phyloP scores from a whole-genome alignment of 2,113 vertebrate genomes.

The Opisthocomus hoazin region DNA sequence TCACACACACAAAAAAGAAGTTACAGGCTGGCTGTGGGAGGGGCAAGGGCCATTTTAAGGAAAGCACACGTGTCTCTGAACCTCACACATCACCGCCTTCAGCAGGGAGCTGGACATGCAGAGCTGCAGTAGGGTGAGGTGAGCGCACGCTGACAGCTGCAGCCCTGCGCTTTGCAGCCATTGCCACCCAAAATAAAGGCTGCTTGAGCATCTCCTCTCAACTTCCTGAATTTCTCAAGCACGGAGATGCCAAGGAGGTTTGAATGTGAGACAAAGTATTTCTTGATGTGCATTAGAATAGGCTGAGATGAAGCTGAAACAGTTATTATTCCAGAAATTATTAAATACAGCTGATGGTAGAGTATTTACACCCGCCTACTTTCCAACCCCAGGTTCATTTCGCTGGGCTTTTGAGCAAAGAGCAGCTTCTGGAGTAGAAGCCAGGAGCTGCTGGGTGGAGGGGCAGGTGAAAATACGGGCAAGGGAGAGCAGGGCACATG shows the following conservation, averaged over 20 bases:
- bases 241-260: not conserved
- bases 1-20: not conserved
- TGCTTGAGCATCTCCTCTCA: not conserved
- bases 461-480: not conserved
- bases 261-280: not conserved
- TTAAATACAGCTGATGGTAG: not conserved
- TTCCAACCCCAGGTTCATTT: not conserved
- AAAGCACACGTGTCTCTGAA: fast-evolving
- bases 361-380: not conserved
- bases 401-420: not conserved
- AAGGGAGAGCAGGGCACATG: not conserved
- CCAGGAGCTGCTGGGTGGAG: fast-evolving
- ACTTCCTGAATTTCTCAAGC: not conserved
- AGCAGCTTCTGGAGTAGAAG: not conserved
- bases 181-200: not conserved
- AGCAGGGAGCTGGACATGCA: not conserved
- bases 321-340: not conserved
- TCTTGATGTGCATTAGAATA: not conserved
- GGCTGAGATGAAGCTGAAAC: not conserved
- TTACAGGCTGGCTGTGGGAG: not conserved
- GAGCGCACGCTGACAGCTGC: not conserved
- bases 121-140: not conserved
- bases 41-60: not conserved
- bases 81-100: fast-evolving
- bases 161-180: not conserved